Percentiles rank a stretch among this genome's conserved stretches.
phyloP scores from a whole-genome alignment of 2,113 vertebrate genomes.

The Solenodon paradoxus region DNA sequence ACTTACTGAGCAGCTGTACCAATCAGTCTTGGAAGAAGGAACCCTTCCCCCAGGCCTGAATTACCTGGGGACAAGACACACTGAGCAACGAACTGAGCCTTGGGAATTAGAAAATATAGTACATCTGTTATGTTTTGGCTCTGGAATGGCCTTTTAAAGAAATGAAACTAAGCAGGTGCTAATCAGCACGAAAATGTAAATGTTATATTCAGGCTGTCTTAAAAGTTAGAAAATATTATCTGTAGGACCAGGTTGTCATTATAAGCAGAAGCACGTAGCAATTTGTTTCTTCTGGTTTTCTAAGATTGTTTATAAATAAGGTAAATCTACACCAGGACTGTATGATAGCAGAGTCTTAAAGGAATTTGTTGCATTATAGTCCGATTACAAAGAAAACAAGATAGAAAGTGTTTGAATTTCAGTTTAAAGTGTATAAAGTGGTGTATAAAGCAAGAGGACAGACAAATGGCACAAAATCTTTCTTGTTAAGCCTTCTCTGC shows the following conservation, averaged over 20 bases:
- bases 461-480: slow-evolving; percentile 55
- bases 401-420: slow-evolving; percentile 28
- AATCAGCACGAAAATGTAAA: neutral
- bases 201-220: slow-evolving; percentile 21
- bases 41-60: slow-evolving; percentile 69
- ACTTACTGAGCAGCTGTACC: slow-evolving; percentile 71
- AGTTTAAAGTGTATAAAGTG: slow-evolving; percentile 48
- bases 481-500: slow-evolving; percentile 61
- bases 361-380: neutral
- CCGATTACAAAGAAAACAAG: neutral
- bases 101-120: slow-evolving; percentile 33
- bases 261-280: neutral
- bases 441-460: slow-evolving; percentile 46
- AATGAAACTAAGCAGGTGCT: slow-evolving; percentile 22
- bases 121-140: slow-evolving; percentile 38
- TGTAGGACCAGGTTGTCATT: neutral
- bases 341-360: neutral
- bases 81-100: slow-evolving; percentile 48
- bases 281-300: neutral
- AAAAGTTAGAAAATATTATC: slow-evolving; percentile 22
- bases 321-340: neutral
- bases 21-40: slow-evolving; percentile 70
- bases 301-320: neutral
- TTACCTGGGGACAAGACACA: slow-evolving; percentile 60
- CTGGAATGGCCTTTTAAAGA: slow-evolving; percentile 44